Evolutionary conservation across 2,797 vertebrate genomes (phyloP).

Genomic region (Cryptoprocta ferox): DNA sequence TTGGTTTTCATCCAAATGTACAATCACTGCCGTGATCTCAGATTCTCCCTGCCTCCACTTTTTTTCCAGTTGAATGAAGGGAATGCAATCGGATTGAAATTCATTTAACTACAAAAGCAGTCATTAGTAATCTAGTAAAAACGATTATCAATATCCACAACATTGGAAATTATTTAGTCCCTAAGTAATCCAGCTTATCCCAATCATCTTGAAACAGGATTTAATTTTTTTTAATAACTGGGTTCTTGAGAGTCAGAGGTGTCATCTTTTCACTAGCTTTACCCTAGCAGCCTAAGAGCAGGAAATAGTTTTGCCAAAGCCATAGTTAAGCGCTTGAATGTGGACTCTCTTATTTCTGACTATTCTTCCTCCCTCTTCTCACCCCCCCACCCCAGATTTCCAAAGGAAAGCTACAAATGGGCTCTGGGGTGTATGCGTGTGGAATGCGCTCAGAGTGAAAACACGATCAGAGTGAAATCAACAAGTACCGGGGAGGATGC

Average conservation of each 20-base stretch:
- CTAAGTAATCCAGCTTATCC: not conserved
- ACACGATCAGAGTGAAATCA: not conserved
- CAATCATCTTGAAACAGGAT: not conserved
- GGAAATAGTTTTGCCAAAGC: not conserved
- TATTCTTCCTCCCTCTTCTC: not conserved
- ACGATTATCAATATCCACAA: not conserved
- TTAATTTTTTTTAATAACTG: not conserved
- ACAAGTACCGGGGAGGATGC: not conserved
- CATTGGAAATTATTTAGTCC: not conserved
- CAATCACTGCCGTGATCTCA: not conserved
- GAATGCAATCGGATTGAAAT: not conserved
- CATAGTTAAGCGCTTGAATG: not conserved
- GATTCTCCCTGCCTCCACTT: fast-evolving
- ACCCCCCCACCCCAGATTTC: not conserved
- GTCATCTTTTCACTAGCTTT: not conserved
- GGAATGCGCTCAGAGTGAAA: no score
- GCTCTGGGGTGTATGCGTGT: not conserved
- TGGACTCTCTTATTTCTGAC: not conserved
- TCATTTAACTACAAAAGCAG: not conserved
- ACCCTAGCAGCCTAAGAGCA: not conserved
- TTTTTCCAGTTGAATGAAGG: not conserved
- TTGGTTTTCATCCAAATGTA: not conserved
- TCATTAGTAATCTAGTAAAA: not conserved
- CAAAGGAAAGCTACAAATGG: not conserved
- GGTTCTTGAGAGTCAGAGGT: not conserved